Percentiles rank a stretch among this genome's conserved stretches.
These are phyloP conservation scores for Lasioglossum leucozonium DNA, from an alignment of 2,888 invertebrate genomes.

Conservation along the genomic window DNA sequence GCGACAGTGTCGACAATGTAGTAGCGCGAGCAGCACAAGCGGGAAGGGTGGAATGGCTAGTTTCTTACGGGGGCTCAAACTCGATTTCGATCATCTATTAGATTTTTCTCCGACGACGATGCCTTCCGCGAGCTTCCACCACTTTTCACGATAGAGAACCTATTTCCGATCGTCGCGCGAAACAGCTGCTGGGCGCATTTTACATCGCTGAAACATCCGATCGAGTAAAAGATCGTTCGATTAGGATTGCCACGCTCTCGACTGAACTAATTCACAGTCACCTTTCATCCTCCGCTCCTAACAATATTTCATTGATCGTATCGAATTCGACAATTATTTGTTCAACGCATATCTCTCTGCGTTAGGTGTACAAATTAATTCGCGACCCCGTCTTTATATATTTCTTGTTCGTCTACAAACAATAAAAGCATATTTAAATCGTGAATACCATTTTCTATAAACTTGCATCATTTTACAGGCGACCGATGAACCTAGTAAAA, in stretches of 20 bases:
- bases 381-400: too few species aligned
- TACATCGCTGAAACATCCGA: slow-evolving; percentile 32
- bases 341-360: too few species aligned
- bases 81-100: slow-evolving; percentile 83
- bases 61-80: slow-evolving; percentile 77
- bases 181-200: slow-evolving; percentile 53
- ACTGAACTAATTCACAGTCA: not conserved
- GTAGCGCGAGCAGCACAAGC: slow-evolving; percentile 67
- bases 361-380: not conserved
- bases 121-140: slow-evolving; percentile 63
- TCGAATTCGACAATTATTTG: not conserved
- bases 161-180: slow-evolving; percentile 65
- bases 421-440: not conserved
- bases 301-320: not conserved
- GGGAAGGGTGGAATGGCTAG: slow-evolving; percentile 67
- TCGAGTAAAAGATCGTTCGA: slow-evolving; percentile 41
- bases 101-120: slow-evolving; percentile 80
- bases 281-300: not conserved
- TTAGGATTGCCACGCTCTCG: not conserved
- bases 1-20: slow-evolving; percentile 76
- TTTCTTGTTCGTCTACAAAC: not conserved
- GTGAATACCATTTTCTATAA: too few species aligned
- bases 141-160: slow-evolving; percentile 65
- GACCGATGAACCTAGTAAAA: too few species aligned
- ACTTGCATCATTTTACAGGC: too few species aligned